These are phyloP conservation scores for Mythimna loreyi DNA, from an alignment of 2,888 invertebrate species.

Conservation along the genomic window DNA sequence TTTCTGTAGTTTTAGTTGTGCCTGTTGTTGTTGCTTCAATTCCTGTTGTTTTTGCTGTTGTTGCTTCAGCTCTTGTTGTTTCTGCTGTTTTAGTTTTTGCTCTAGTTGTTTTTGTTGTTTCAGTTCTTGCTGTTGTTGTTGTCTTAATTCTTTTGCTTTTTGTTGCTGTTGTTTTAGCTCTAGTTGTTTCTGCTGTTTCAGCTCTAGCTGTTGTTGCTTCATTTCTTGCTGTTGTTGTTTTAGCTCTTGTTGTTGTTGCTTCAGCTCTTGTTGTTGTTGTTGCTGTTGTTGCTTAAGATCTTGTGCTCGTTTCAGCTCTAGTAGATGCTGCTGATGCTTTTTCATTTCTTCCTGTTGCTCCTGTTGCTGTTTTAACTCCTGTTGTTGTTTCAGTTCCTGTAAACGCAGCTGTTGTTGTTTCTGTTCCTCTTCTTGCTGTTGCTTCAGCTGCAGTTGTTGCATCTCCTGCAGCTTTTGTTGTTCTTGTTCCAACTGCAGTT, in stretches of 20 bases:
- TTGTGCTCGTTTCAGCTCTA: slow-evolving; percentile 51
- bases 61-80: slow-evolving; percentile 26
- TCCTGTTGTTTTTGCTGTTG: slow-evolving; percentile 35
- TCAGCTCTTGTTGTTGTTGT: slow-evolving; percentile 34
- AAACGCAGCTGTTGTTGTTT: slow-evolving; percentile 28
- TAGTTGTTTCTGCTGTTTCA: slow-evolving; percentile 28
- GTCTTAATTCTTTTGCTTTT: slow-evolving; percentile 25
- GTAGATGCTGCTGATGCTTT: slow-evolving; percentile 49
- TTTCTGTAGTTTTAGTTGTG: slow-evolving; percentile 21
- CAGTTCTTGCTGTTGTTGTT: slow-evolving; percentile 34
- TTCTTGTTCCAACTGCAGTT: slow-evolving; percentile 12
- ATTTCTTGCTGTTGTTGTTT: slow-evolving; percentile 26
- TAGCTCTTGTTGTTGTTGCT: slow-evolving; percentile 31
- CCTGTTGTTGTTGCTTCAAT: slow-evolving; percentile 34
- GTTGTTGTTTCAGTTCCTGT: slow-evolving; percentile 37
- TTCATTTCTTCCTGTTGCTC: slow-evolving; percentile 53
- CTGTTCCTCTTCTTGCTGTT: slow-evolving; percentile 35
- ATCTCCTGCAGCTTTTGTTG: slow-evolving; percentile 4
- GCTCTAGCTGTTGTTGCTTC: slow-evolving; percentile 28
- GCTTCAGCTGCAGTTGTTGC: slow-evolving; percentile 32
- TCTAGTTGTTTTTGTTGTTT: slow-evolving; percentile 38
- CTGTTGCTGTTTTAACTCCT: slow-evolving; percentile 44
- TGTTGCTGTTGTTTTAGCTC: slow-evolving; percentile 20
- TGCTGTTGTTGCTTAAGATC: slow-evolving; percentile 30
- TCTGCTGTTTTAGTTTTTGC: slow-evolving; percentile 34